phyloP scores from a whole-genome alignment of 2,888 invertebrate genomes.

The Adelognathus sp. region DNA sequence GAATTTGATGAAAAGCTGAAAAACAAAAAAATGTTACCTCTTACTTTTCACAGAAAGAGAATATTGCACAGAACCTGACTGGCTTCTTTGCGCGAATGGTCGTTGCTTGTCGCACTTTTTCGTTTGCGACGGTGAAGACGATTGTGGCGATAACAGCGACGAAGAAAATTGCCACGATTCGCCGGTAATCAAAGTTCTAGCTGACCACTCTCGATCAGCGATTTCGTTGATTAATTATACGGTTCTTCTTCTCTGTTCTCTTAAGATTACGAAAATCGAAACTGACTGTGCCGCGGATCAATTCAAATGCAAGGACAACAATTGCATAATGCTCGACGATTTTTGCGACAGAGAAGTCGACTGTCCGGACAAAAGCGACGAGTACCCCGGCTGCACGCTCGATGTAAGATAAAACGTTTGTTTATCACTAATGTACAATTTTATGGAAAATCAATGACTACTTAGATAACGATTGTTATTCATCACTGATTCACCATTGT shows the following conservation, averaged over 20 bases:
- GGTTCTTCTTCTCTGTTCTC: background rate
- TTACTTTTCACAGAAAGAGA: background rate
- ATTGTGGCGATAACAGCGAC: constrained; percentile 84
- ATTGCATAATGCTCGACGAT: constrained; percentile 77
- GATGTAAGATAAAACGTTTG: constrained; percentile 66
- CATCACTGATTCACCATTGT: no score
- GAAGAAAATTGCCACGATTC: constrained; percentile 81
- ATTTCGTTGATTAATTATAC: background rate
- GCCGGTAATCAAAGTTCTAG: constrained; percentile 36
- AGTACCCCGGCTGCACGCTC: constrained; percentile 73
- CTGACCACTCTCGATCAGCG: background rate
- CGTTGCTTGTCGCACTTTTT: constrained; percentile 82
- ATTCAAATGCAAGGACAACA: constrained; percentile 68
- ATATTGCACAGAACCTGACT: constrained; percentile 63
- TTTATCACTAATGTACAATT: no score
- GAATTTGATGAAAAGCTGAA: no score
- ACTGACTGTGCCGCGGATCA: constrained; percentile 65
- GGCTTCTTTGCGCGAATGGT: constrained; percentile 82
- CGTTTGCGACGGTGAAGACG: constrained; percentile 83
- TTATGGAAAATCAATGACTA: no score
- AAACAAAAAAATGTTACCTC: no score
- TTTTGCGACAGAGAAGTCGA: constrained; percentile 79
- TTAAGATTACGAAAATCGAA: constrained; percentile 17
- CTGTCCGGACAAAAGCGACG: constrained; percentile 80
- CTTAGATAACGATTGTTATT: no score